Percentiles rank a stretch among this genome's conserved stretches.
These are phyloP conservation scores for Tapirus terrestris DNA, from an alignment of 2,113 vertebrate genomes.

Conservation along the genomic window DNA sequence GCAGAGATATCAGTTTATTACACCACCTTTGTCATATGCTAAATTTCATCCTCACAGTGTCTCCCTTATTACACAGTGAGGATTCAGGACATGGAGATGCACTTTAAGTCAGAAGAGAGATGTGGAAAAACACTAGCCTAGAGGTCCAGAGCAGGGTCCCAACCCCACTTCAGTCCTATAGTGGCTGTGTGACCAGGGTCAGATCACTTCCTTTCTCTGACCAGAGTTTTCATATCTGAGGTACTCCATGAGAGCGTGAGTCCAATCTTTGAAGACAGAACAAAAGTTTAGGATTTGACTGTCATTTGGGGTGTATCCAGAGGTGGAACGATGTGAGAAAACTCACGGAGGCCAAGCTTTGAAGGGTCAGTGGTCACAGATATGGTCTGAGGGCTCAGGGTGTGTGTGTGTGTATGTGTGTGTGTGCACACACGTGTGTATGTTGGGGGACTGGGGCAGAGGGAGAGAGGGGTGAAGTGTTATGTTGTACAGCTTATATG, in stretches of 20 bases:
- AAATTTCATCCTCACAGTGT: background rate
- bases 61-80: background rate
- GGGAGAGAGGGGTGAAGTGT: background rate
- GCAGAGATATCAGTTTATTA: background rate
- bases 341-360: background rate
- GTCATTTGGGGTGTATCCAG: background rate
- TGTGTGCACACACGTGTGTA: no score
- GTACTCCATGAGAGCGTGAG: no score
- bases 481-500: background rate
- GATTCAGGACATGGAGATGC: background rate
- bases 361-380: background rate
- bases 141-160: background rate
- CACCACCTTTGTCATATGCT: accelerated
- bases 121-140: background rate
- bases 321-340: background rate
- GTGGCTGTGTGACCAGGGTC: background rate
- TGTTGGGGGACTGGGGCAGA: background rate
- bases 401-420: background rate
- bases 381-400: background rate
- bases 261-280: background rate
- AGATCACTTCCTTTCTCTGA: background rate
- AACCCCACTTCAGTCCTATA: background rate
- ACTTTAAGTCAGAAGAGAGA: background rate
- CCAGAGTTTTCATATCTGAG: background rate
- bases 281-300: background rate